Conservation (phyloP, 2,113 vertebrate genomes). For the Cephalopholis sonnerati region DNA sequence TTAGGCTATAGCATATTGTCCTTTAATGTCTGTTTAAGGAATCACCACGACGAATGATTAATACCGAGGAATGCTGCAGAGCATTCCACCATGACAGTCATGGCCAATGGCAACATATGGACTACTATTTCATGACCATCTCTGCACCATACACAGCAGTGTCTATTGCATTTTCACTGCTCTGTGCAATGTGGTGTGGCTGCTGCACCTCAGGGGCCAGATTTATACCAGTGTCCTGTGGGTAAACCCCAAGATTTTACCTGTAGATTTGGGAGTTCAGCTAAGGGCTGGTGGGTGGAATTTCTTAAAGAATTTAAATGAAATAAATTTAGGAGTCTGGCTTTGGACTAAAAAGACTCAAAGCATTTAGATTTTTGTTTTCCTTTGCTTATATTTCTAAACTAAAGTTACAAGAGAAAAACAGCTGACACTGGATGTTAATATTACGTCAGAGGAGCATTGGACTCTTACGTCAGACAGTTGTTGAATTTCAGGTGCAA, state of each 20-base stretch:
- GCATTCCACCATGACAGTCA: conserved; percentile 34
- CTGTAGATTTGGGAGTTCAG: not conserved
- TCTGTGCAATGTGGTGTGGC: conserved; percentile 13
- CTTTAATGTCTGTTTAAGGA: conserved; percentile 33
- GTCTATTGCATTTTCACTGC: not conserved
- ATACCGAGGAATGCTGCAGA: conserved; percentile 35
- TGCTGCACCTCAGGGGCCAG: conserved; percentile 11
- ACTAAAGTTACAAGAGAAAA: not conserved
- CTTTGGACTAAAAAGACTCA: not conserved
- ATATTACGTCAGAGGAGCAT: too few relatives aligned
- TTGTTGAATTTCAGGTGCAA: too few relatives aligned
- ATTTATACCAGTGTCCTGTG: not conserved
- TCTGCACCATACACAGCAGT: not conserved
- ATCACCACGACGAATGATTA: conserved; percentile 37
- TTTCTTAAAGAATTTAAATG: not conserved
- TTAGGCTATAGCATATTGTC: conserved; percentile 11
- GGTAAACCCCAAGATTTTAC: not conserved
- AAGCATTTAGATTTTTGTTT: not conserved
- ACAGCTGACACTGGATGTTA: too few relatives aligned
- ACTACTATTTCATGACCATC: conserved; percentile 8
- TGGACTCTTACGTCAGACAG: too few relatives aligned
- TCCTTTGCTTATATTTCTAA: not conserved
- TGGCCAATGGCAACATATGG: conserved; percentile 33
- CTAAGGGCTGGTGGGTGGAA: not conserved
- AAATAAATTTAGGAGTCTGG: not conserved